Evolutionary conservation across 2,113 vertebrate genomes (phyloP), one percentile per base, ranked within the genome.

Genomic region (Baryphthengus martii): DNA sequence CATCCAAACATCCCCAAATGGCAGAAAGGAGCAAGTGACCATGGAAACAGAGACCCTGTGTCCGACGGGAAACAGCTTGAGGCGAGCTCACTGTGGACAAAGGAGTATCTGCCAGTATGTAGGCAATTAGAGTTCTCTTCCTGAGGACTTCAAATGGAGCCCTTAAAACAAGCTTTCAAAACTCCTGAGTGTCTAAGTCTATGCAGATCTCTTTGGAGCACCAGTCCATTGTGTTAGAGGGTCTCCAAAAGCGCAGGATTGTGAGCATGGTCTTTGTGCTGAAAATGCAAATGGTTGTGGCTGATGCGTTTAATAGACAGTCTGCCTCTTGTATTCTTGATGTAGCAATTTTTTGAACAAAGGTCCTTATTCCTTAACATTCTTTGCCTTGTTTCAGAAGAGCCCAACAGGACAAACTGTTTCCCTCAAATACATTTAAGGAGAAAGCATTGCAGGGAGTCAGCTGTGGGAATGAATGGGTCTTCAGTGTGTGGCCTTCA

Each of bases 181-280:
- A 73, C 9, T n/a, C 21, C n/a, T 10, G 26, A 73, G 35, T 11
- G 14, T 53, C 49, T 72, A 50, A 75, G n/a, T 52, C 52, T 88
- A 13, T 65, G 44, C 53, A 58, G 49, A 17, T 81, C 61, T 93
- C 65, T 83, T 71, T 86, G 88, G 62, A 94, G 35, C 31, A 89
- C 10, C 3, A 2, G 29, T 72, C 75, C 95, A 31, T 95, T 93
- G 45, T 31, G 11, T 58, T 37, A 95, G 79, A 90, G 40, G 42
- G 49, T 56, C 65, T 89, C 39, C 53, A 40, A 56, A 89, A 87
- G 79, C 28, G 28, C 49, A 71, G 58, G 52, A 82, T 35, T 71
- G 66, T 90, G 80, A 95, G 42, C 61, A 19, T 39, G 50, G 45
- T 63, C 73, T 96, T 96, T 93, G 83, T 97, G 79, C 70, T 88